phyloP scores from a whole-genome alignment of 2,888 invertebrate species.

The Noctua janthe region DNA sequence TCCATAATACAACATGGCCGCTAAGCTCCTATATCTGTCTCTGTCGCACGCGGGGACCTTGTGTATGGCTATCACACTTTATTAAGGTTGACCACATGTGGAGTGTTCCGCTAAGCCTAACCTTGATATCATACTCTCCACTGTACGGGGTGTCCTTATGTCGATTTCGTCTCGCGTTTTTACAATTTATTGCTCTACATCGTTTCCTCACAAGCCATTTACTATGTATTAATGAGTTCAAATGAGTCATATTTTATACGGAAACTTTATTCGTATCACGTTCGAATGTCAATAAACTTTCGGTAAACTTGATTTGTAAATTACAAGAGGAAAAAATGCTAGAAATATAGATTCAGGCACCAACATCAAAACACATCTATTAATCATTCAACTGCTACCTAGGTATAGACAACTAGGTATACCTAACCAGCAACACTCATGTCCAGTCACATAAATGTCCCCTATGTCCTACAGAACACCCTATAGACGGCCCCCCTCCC shows the following conservation, averaged over 20 bases:
- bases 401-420: conserved; percentile 1
- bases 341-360: background rate
- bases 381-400: background rate
- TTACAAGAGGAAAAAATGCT: background rate
- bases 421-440: background rate
- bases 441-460: conserved; percentile 42
- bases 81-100: conserved; percentile 91
- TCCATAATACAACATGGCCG: conserved; percentile 91
- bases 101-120: conserved; percentile 91
- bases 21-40: conserved; percentile 87
- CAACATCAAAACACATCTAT: background rate
- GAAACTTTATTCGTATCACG: conserved; percentile 16
- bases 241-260: conserved; percentile 36
- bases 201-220: conserved; percentile 26
- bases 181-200: conserved; percentile 59
- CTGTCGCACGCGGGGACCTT: conserved; percentile 75
- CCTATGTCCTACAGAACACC: conserved; percentile 70
- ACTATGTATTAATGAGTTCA: conserved; percentile 40
- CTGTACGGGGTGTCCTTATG: conserved; percentile 83
- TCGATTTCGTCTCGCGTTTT: conserved; percentile 64
- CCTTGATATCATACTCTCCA: conserved; percentile 90
- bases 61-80: conserved; percentile 85
- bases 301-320: conserved; percentile 15
- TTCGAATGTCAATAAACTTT: conserved; percentile 47
- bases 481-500: conserved; percentile 78